Base-by-base conservation (phyloP, 2,113 vertebrate genomes). In the Phrynosoma platyrhinos region DNA sequence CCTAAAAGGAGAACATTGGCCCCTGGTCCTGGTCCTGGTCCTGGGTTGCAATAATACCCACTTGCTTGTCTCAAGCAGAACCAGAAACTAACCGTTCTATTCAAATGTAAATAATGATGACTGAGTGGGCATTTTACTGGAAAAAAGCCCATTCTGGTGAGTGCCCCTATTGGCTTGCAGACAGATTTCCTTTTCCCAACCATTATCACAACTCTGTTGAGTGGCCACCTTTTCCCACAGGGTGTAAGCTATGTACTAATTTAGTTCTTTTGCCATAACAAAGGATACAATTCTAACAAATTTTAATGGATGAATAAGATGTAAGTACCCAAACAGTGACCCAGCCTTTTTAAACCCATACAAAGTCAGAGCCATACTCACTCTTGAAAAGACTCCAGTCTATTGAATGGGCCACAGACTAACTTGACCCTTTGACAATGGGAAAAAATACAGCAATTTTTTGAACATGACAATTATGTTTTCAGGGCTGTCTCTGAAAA, bases 371-470 rank as follows among this genome's bases (percentile, higher is more conserved):
- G 14, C 25, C 25, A 79, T 87, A 85, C 58, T 72, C 42, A 18
- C 14, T 6, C 23, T 79, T 82, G 1, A 1, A 16, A 13, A 82
- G 64, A 68, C 76, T 52, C 87, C 79, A 9, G 9, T 32, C 74
- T 86, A 72, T 82, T 20, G 14, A 85, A 13, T 32, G 78, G 77
- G 90, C 42, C 32, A 78, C n/a, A 66, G 86, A 62, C 89, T 90
- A 87, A 89, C 20, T 82, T 89, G 75, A 53, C 30, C 78, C 69
- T 2, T 82, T 91, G 78, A 23, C 90, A 86, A 85, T 71, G 68
- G 87, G 75, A 88, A 90, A 62, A 62, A 18, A 20, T 77, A 53
- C 55, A 32, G 69, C 86, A 76, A 82, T 88, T 89, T 79, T 89
- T 79, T 80, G 84, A 64, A 10, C 3, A 14, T 12, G 64, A n/a